phyloP scores from a whole-genome alignment of 1,140 invertebrate species.

The Berghia stephanieae region DNA sequence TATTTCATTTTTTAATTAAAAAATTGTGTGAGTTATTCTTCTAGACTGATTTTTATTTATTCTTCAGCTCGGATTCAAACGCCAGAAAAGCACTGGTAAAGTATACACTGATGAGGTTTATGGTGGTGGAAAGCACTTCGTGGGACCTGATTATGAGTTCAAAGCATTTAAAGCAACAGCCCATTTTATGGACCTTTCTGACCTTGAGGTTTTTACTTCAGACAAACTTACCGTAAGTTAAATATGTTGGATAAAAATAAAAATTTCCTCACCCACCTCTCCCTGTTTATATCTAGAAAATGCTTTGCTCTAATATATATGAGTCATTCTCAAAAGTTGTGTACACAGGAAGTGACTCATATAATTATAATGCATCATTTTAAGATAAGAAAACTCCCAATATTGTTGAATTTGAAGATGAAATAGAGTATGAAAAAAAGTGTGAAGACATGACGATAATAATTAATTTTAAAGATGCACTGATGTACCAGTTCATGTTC shows the following conservation, averaged over 20 bases:
- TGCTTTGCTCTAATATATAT: too few species aligned
- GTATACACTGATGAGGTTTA: slow-evolving; percentile 45
- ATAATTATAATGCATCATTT: too few species aligned
- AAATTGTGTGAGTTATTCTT: slow-evolving; percentile 12
- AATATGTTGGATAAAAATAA: too few species aligned
- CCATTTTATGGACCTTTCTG: slow-evolving; percentile 40
- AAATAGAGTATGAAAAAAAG: too few species aligned
- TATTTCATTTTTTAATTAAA: not conserved
- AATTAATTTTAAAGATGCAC: too few species aligned
- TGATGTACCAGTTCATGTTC: too few species aligned
- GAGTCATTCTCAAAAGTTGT: too few species aligned
- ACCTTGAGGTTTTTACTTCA: slow-evolving; percentile 47
- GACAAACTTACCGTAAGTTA: slow-evolving; percentile 53
- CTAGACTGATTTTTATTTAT: slow-evolving; percentile 22
- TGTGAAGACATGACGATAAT: too few species aligned
- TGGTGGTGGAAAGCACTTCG: slow-evolving; percentile 43
- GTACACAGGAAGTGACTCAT: too few species aligned
- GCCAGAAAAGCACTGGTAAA: slow-evolving; percentile 46
- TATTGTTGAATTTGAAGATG: too few species aligned
- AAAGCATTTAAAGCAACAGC: slow-evolving; percentile 48
- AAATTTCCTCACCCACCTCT: not conserved
- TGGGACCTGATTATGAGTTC: slow-evolving; percentile 55
- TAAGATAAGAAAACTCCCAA: too few species aligned
- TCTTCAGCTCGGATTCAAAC: slow-evolving; percentile 47
- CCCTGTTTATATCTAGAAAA: too few species aligned